Evolutionary conservation across 2,888 invertebrate genomes (phyloP), one percentile per base, ranked within the genome.

Genomic region (Anaspis maculata): DNA sequence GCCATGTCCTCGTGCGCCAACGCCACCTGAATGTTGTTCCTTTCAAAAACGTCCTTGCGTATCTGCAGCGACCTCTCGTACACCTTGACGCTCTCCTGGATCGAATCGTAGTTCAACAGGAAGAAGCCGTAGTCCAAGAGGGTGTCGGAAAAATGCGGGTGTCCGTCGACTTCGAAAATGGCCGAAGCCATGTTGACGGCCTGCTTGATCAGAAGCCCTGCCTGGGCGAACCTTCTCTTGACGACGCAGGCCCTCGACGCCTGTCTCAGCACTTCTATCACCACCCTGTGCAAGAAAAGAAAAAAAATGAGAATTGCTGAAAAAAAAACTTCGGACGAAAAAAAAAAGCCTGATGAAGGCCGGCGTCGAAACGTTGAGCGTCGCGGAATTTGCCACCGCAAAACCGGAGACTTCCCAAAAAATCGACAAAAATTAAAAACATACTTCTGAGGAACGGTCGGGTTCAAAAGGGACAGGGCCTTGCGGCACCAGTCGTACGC

Each of bases 1-100:
- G 92, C 90, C 25, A 94, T 71, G 68, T 94, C 92, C 67, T 94
- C 92, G 62, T 89, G 85, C 15, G 86, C 87, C 15, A 86, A 76
- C 1, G 92, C 94, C 46, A 94, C 85, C 62, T 85, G 83, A 42
- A 94, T 76, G 66, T 89, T 91, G 59, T 78, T 76, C 54, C 79
- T 80, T 0, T 87, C 87, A 68, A 89, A 91, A 52, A 90, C 79
- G 31, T 71, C 67, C 50, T 78, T 77, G 37, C 88, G 77, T 22
- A 85, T 80, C 25, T 73, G 69, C 40, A 91, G 66, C 0, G 88
- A 85, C 56, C 77, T 76, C 73, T 83, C 66, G 60, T 91, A 92
- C 0, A 88, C 79, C 39, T 77, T 72, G n/a, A 92, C 87, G 56
- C 89, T 86, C 56, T 86, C 83, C 43, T 74, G 73, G 45, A 89